These are phyloP conservation scores for Salvelinus alpinus DNA, from an alignment of 2,113 vertebrate genomes.

Conservation along the genomic window DNA sequence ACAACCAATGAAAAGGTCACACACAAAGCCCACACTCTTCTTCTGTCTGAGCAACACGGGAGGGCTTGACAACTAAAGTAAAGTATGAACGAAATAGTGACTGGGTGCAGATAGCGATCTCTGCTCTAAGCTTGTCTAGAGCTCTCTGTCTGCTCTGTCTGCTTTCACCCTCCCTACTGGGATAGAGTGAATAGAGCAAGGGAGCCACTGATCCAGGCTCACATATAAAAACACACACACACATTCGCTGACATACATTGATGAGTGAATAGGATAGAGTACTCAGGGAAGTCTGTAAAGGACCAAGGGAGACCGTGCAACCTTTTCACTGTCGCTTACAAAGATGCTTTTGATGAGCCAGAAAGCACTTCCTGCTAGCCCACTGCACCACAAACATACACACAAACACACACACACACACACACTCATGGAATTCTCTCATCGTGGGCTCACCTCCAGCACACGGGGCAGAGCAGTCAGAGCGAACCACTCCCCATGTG, in stretches of 20 bases:
- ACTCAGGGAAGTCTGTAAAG: conserved; percentile 2
- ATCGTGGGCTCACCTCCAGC: conserved; percentile 81
- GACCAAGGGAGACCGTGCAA: conserved; percentile 15
- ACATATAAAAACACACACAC: conserved; percentile 24
- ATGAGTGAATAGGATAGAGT: conserved; percentile 29
- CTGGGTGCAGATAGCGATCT: conserved; percentile 23
- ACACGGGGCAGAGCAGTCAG: conserved; percentile 88
- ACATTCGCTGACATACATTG: conserved; percentile 23
- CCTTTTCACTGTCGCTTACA: conserved; percentile 44
- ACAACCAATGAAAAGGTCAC: not conserved
- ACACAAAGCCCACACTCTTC: conserved; percentile 19
- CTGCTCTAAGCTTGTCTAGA: conserved; percentile 19
- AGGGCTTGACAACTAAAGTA: conserved; percentile 21
- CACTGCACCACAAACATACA: conserved; percentile 1
- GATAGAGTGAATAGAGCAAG: conserved; percentile 7
- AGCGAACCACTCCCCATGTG: conserved; percentile 85
- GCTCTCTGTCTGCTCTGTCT: conserved; percentile 26
- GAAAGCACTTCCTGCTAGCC: conserved; percentile 21
- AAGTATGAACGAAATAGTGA: conserved; percentile 33
- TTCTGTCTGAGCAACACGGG: conserved; percentile 9
- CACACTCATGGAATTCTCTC: not conserved
- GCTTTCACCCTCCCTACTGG: conserved; percentile 1
- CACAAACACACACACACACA: not conserved
- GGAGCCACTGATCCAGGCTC: not conserved
- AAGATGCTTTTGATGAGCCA: conserved; percentile 54